These are phyloP conservation scores for Mnemiopsis leidyi DNA, from an alignment of 37 sponge, comb jelly and placozoan species.

Conservation along the genomic window DNA sequence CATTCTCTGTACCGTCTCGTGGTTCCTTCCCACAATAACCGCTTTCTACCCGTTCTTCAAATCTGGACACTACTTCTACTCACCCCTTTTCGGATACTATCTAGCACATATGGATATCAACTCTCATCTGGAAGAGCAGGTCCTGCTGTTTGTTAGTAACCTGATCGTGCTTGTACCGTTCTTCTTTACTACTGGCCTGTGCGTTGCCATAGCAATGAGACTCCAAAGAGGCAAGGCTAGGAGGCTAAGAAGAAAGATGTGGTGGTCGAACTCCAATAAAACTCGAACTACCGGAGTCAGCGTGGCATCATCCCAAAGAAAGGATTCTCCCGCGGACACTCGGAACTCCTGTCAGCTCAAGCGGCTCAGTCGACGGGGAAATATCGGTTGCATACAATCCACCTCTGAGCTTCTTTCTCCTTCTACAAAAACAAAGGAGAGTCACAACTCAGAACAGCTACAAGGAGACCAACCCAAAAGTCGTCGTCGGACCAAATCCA, in stretches of 20 bases:
- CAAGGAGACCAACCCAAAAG: background rate
- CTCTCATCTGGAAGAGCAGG: background rate
- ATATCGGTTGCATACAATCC: background rate
- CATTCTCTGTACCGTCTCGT: background rate
- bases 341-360: background rate
- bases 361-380: background rate
- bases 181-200: background rate
- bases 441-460: background rate
- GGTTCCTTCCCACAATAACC: background rate
- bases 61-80: slow-evolving; percentile 32
- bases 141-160: background rate
- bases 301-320: background rate
- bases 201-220: background rate
- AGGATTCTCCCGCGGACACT: background rate
- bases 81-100: background rate
- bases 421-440: background rate
- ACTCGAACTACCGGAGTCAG: background rate
- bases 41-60: slow-evolving; percentile 18
- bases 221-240: background rate
- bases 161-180: slow-evolving; percentile 6
- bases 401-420: background rate
- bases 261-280: background rate
- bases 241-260: background rate
- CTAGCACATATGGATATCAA: background rate
- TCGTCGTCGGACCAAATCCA: background rate